Evolutionary conservation across 1,140 invertebrate species (phyloP), one percentile per base, ranked within the genome.

Genomic region (Aphis craccivora): DNA sequence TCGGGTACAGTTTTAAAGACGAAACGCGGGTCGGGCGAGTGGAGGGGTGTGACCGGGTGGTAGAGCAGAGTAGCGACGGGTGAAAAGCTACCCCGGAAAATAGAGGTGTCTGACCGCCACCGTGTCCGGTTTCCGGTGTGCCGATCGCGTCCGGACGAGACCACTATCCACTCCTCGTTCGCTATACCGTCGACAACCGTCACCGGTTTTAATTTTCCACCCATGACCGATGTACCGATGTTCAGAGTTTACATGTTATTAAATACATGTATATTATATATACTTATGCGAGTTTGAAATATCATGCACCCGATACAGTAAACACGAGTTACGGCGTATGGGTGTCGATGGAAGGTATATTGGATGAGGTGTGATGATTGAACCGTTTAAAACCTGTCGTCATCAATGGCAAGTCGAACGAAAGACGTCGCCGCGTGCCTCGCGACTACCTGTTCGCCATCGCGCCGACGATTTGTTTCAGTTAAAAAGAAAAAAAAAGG

Each of bases 1-100:
- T 92, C 76, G 91, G 91, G 91, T 92, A 92, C 91, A 51, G 91
- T 92, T 92, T 83, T 83, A 92, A 92, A 92, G 91, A 92, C 60
- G 67, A 76, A 87, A 76, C 55, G 90, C 5, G 23, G 90, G 40
- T 40, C 53, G 40, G 43, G 51, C 6, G 55, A 2, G 87, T 35
- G 35, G 14, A 25, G 40, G 23, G 91, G 9, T 20, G 48, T 7
- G 81, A 81, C 43, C n/a, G 90, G 25, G 25, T 5, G 89, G 84
- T 40, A 40, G 22, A 23, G 83, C 25, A 18, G 18, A n/a, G 67
- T 20, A 48, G 45, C 0, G 67, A 67, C 60, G 90, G 90, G 30
- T 35, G 91, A 86, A 86, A 93, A 93, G 11, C 91, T 86, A 84
- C 43, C 91, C 81, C 76, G 91, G 91, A 93, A 93, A 86, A 93